phyloP scores from a whole-genome alignment of 2,113 vertebrate genomes.

The Phylloscopus trochiloides region DNA sequence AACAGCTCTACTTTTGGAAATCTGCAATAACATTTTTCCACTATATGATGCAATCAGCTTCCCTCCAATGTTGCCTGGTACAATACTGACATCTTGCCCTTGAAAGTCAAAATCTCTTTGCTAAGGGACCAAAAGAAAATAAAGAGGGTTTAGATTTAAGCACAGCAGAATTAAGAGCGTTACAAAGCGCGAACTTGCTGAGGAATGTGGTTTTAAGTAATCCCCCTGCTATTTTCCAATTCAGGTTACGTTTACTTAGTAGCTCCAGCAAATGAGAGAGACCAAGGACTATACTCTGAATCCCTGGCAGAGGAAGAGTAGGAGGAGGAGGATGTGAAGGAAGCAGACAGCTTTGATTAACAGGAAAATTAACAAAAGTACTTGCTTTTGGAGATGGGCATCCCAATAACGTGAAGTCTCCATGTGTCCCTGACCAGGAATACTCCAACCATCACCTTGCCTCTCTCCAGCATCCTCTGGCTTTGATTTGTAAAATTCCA shows the following conservation, averaged over 20 bases:
- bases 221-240: slow-evolving; percentile 22
- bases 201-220: slow-evolving; percentile 10
- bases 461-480: not conserved
- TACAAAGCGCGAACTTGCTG: not conserved
- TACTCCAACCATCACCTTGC: not conserved
- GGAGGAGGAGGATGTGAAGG: not conserved
- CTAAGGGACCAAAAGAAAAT: not conserved
- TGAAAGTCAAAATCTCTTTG: slow-evolving; percentile 1
- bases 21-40: not conserved
- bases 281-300: rapidly evolving
- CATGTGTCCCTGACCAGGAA: not conserved
- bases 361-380: not conserved
- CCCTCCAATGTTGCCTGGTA: not conserved
- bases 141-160: not conserved
- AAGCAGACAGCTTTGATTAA: not conserved
- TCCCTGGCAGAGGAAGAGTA: not conserved
- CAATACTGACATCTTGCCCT: slow-evolving; percentile 60
- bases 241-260: slow-evolving; percentile 11
- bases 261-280: not conserved
- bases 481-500: not conserved
- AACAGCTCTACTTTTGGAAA: not conserved
- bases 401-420: rapidly evolving
- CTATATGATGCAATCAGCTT: not conserved
- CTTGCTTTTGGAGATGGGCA: not conserved
- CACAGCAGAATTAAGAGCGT: not conserved